Conservation (phyloP, 2,888 invertebrate genomes). For the Aleiodes testaceus region DNA sequence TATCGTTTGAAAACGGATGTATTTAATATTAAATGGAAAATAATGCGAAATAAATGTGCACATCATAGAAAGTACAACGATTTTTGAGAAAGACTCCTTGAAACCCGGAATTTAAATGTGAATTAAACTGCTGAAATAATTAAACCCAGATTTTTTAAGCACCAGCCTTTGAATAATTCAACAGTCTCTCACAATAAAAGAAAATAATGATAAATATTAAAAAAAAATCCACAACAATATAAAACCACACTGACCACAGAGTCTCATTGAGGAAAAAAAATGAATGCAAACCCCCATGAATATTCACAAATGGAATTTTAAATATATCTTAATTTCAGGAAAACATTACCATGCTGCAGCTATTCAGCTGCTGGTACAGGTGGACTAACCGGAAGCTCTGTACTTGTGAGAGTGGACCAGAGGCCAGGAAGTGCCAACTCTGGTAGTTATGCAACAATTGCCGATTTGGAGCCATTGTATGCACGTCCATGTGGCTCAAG, state of each 20-base stretch:
- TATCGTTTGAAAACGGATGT: no score
- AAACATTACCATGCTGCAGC: slow-evolving; percentile 76
- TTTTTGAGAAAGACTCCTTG: no score
- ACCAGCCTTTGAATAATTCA: no score
- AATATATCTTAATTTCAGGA: slow-evolving; percentile 59
- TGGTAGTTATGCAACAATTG: slow-evolving; percentile 88
- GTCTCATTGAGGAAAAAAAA: not conserved
- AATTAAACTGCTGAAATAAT: no score
- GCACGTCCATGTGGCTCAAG: slow-evolving; percentile 76
- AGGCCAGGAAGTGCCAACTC: slow-evolving; percentile 84
- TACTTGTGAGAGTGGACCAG: slow-evolving; percentile 84
- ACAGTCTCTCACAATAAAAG: not conserved
- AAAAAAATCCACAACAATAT: no score
- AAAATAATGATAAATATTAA: not conserved
- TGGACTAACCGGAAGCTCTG: slow-evolving; percentile 82
- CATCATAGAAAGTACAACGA: no score
- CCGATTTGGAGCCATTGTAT: slow-evolving; percentile 79
- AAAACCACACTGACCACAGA: no score
- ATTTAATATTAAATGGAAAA: no score
- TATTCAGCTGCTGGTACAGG: slow-evolving; percentile 84
- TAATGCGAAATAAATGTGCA: no score
- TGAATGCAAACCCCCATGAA: not conserved
- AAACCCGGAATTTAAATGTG: no score
- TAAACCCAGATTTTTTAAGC: no score
- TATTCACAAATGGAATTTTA: not conserved